A percentile compares a stretch with the other conserved stretches of the same genome.
Evolutionary conservation across 1,140 invertebrate species (phyloP).

Genomic region (Theocolax elegans): DNA sequence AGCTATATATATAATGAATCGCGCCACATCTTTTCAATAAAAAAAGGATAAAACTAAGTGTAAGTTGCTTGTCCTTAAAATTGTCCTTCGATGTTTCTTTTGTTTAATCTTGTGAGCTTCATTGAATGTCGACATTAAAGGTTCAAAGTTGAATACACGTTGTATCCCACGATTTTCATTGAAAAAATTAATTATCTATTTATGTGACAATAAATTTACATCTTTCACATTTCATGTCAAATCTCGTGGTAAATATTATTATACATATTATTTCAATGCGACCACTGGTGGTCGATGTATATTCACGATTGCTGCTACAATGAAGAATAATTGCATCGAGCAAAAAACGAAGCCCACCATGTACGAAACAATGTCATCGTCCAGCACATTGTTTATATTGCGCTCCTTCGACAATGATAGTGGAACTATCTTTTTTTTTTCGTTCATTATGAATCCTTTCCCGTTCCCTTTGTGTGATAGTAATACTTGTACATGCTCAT

Average conservation of each 20-base stretch:
- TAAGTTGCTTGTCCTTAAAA: constrained; percentile 29
- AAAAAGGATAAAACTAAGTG: constrained; percentile 24
- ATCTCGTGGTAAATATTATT: constrained; percentile 22
- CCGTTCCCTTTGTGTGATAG: constrained; percentile 19
- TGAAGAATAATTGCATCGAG: constrained; percentile 22
- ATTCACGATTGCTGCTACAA: constrained; percentile 10
- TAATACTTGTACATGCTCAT: constrained; percentile 12
- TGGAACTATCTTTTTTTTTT: background rate
- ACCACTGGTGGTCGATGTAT: background rate
- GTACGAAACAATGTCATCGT: constrained; percentile 4
- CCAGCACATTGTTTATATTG: background rate
- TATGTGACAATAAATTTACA: constrained; percentile 39
- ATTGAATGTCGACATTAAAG: background rate
- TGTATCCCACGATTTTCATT: constrained; percentile 5
- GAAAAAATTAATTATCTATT: constrained; percentile 29
- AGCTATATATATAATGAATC: constrained; percentile 16
- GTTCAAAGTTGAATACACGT: constrained; percentile 13
- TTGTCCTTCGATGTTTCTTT: constrained; percentile 36
- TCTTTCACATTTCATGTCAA: constrained; percentile 25
- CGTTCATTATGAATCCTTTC: constrained; percentile 7
- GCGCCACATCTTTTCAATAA: background rate
- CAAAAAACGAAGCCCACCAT: constrained; percentile 15
- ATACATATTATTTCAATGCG: constrained; percentile 18
- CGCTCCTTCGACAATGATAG: constrained; percentile 5
- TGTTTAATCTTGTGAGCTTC: constrained; percentile 19